Conservation (phyloP, 64 coral and sea anemone species). For the Montipora cactus region DNA sequence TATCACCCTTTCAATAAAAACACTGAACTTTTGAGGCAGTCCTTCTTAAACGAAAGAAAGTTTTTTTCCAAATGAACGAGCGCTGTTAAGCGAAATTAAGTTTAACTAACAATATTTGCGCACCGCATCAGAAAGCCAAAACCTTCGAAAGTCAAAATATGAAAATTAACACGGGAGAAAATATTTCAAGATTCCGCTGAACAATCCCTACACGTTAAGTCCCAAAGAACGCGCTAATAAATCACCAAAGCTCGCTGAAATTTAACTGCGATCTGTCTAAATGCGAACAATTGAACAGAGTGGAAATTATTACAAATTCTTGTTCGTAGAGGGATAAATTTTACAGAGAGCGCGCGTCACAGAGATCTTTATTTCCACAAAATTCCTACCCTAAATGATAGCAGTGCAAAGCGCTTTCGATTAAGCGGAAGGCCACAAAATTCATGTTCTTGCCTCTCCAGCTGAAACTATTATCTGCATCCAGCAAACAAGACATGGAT, state of each 20-base stretch:
- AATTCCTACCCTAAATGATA: constrained; percentile 48
- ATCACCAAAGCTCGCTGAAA: not conserved
- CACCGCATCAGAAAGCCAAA: constrained; percentile 35
- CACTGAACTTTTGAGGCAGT: not conserved
- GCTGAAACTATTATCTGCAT: constrained; percentile 77
- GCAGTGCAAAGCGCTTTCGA: constrained; percentile 10
- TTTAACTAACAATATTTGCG: constrained; percentile 45
- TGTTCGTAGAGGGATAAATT: constrained; percentile 52
- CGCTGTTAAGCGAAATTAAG: constrained; percentile 39
- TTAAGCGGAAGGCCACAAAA: constrained; percentile 61
- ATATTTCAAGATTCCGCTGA: constrained; percentile 18
- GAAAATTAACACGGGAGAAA: constrained; percentile 30
- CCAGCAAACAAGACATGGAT: constrained; percentile 94
- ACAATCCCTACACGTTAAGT: not conserved
- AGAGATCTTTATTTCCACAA: constrained; percentile 65
- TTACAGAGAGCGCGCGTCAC: constrained; percentile 48
- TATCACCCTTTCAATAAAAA: constrained; percentile 7
- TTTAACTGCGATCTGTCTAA: constrained; percentile 29
- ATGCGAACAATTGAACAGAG: constrained; percentile 33
- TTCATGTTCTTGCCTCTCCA: constrained; percentile 23
- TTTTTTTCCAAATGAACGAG: constrained; percentile 46
- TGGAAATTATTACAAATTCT: constrained; percentile 48
- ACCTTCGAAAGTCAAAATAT: constrained; percentile 40
- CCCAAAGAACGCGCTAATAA: constrained; percentile 5
- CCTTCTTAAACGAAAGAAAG: constrained; percentile 14